These are phyloP conservation scores for Xylocopa sonorina DNA, from an alignment of 1,140 invertebrate species.

Conservation along the genomic window DNA sequence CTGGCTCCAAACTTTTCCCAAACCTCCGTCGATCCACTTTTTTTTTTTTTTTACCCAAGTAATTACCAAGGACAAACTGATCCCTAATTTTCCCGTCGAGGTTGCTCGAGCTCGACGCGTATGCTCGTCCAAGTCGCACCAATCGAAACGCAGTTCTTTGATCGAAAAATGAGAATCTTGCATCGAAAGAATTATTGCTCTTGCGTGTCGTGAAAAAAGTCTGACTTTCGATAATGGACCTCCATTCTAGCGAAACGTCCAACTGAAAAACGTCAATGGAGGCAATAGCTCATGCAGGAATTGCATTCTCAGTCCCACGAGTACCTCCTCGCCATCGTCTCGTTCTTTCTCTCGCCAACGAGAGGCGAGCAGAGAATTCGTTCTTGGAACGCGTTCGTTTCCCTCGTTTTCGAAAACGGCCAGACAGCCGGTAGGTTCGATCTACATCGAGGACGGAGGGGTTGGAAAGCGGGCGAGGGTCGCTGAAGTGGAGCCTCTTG, in stretches of 20 bases:
- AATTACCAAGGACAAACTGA: constrained; percentile 12
- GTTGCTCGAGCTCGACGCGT: too few species aligned
- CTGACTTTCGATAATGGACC: too few species aligned
- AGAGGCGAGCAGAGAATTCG: constrained; percentile 26
- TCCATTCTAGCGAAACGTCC: background rate
- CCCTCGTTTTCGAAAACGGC: constrained; percentile 46
- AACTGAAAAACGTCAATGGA: background rate
- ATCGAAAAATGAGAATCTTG: too few species aligned
- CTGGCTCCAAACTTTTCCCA: background rate
- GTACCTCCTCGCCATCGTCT: constrained; percentile 4
- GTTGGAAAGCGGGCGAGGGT: constrained; percentile 39
- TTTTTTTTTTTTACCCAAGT: too few species aligned
- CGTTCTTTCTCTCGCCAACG: background rate
- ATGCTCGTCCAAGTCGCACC: too few species aligned
- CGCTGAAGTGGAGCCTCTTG: constrained; percentile 37
- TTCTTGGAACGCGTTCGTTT: constrained; percentile 23
- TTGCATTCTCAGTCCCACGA: constrained; percentile 11
- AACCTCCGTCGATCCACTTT: background rate
- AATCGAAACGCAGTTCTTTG: too few species aligned
- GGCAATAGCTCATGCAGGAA: constrained; percentile 24
- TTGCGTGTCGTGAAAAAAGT: too few species aligned
- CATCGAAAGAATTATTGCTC: too few species aligned
- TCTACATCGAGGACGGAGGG: constrained; percentile 11
- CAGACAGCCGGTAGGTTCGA: constrained; percentile 6
- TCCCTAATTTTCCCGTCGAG: background rate